Percentiles rank a stretch among this genome's conserved stretches.
Evolutionary conservation across 2,113 vertebrate genomes (phyloP).

Genomic region (Cnemophilus loriae): DNA sequence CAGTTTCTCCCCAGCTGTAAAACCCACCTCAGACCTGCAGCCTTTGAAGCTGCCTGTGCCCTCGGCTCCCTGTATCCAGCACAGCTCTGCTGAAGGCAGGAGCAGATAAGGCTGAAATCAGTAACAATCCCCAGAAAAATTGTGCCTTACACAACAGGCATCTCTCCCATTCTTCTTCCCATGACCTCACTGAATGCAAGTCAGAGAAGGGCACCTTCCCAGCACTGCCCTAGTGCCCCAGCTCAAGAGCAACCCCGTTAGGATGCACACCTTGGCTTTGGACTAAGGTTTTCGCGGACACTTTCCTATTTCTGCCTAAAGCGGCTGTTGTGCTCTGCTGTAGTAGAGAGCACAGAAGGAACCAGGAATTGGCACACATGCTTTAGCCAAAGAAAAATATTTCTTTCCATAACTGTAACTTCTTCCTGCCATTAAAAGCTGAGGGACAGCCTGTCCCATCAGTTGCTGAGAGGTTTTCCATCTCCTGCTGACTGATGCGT

Average conservation of each 20-base stretch:
- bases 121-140: fast-evolving
- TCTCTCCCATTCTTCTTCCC: background rate
- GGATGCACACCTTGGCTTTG: background rate
- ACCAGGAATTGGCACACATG: background rate
- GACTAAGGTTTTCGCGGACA: fast-evolving
- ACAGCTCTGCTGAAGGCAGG: background rate
- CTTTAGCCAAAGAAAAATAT: background rate
- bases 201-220: background rate
- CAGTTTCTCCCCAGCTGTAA: background rate
- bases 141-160: fast-evolving
- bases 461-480: background rate
- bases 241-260: fast-evolving
- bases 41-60: background rate
- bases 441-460: background rate
- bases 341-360: background rate
- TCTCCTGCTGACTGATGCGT: background rate
- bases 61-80: background rate
- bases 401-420: background rate
- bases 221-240: fast-evolving
- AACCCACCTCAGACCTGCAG: background rate
- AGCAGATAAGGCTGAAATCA: background rate
- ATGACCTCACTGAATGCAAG: fast-evolving
- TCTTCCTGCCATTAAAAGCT: background rate
- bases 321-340: background rate
- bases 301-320: background rate